Conservation (phyloP, 2,888 invertebrate genomes). For the Aromia moschata region DNA sequence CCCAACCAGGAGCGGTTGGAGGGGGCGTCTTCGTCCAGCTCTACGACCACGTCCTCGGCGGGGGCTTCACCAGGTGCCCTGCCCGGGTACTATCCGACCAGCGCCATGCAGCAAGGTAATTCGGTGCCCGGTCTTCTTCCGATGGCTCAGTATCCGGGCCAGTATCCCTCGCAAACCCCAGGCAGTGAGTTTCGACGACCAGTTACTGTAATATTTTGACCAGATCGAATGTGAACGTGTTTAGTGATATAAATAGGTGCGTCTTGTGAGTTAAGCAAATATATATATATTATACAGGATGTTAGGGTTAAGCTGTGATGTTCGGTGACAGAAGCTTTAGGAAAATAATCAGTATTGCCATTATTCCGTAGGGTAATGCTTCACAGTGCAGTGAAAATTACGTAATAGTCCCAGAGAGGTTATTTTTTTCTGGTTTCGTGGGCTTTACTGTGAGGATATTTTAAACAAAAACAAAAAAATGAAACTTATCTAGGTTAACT, state of each 20-base stretch:
- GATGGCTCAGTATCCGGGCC: conserved; percentile 73
- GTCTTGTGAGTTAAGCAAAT: conserved; percentile 12
- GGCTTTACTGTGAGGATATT: too few relatives aligned
- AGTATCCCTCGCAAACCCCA: conserved; percentile 66
- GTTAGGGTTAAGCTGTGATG: conserved; percentile 23
- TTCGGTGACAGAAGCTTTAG: conserved; percentile 24
- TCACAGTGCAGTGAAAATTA: background rate
- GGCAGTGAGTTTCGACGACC: conserved; percentile 79
- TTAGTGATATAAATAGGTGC: conserved; percentile 45
- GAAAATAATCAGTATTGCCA: conserved; percentile 17
- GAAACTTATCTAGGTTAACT: too few relatives aligned
- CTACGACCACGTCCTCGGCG: conserved; percentile 70
- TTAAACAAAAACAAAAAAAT: too few relatives aligned
- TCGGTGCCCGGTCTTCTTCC: conserved; percentile 67
- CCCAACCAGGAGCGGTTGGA: conserved; percentile 60
- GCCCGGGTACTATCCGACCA: conserved; percentile 68
- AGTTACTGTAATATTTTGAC: conserved; percentile 84
- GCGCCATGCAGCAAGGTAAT: conserved; percentile 62
- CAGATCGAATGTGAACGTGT: conserved; percentile 66
- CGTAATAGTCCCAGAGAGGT: too few relatives aligned
- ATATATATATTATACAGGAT: conserved; percentile 18
- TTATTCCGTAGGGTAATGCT: conserved; percentile 13
- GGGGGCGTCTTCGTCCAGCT: conserved; percentile 67
- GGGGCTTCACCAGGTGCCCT: conserved; percentile 70
- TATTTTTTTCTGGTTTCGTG: too few relatives aligned